Evolutionary conservation across 2,113 vertebrate species (phyloP).

Genomic region (Psammodynastes pulverulentus): DNA sequence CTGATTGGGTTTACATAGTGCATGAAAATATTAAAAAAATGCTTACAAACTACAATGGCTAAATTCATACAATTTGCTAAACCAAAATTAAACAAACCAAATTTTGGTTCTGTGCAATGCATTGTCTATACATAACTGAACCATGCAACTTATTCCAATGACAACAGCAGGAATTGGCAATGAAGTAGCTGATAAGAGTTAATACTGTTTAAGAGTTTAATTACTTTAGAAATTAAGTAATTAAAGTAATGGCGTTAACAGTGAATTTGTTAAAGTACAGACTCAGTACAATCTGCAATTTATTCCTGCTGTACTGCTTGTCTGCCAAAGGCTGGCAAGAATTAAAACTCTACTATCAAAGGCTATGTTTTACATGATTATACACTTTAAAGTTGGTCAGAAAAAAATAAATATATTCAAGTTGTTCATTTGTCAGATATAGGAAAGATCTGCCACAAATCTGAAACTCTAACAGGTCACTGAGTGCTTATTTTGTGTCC

Average conservation of each 20-base stretch:
- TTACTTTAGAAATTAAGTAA: slow-evolving; percentile 41
- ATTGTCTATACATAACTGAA: neutral
- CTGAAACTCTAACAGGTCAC: slow-evolving; percentile 23
- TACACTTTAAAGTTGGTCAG: slow-evolving; percentile 55
- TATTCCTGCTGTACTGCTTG: slow-evolving; percentile 31
- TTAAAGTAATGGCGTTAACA: slow-evolving; percentile 45
- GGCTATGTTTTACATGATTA: slow-evolving; percentile 53
- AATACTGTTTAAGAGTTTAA: neutral
- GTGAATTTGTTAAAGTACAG: slow-evolving; percentile 30
- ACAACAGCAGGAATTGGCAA: slow-evolving; percentile 26
- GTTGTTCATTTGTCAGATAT: slow-evolving; percentile 33
- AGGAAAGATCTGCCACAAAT: slow-evolving; percentile 38
- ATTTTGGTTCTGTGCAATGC: neutral
- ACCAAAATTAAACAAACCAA: neutral
- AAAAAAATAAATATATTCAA: slow-evolving; percentile 61
- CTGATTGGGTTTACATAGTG: neutral
- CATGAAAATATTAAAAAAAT: neutral
- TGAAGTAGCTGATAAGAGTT: slow-evolving; percentile 31
- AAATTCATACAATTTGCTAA: neutral
- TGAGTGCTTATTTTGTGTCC: neutral
- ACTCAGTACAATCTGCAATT: slow-evolving; percentile 42
- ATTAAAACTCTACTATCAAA: slow-evolving; percentile 60
- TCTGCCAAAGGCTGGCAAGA: slow-evolving; percentile 44
- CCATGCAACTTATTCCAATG: neutral
- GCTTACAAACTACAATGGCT: neutral